These are phyloP conservation scores for Cheirogaleus medius DNA, from an alignment of 2,113 vertebrate genomes.

Conservation along the genomic window DNA sequence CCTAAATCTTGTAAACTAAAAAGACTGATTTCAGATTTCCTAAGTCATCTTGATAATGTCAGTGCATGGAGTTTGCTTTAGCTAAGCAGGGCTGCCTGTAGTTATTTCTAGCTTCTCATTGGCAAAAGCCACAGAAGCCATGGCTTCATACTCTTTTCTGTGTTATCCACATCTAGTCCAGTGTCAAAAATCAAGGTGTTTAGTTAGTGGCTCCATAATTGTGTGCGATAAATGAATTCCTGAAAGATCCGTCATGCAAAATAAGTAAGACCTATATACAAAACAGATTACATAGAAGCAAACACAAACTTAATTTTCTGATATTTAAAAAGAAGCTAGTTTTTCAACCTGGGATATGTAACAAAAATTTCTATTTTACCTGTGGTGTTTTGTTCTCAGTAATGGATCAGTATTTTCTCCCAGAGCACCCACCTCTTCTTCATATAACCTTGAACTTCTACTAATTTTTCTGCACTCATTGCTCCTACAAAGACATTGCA, in stretches of 20 bases:
- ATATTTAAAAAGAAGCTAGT: background rate
- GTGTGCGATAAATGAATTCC: background rate
- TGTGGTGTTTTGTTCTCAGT: constrained; percentile 40
- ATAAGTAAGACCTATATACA: background rate
- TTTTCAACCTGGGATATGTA: background rate
- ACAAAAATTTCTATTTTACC: constrained; percentile 38
- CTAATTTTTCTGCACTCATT: constrained; percentile 41
- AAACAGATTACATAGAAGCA: background rate
- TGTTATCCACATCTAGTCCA: background rate
- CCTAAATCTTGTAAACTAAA: background rate
- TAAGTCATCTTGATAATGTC: background rate
- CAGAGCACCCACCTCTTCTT: background rate
- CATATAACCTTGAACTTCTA: constrained; percentile 32
- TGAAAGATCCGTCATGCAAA: background rate
- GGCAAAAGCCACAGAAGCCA: background rate
- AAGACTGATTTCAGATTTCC: background rate
- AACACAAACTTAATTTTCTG: background rate
- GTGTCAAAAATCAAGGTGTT: background rate
- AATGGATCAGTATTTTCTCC: constrained; percentile 12
- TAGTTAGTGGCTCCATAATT: background rate
- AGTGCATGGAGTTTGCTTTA: background rate
- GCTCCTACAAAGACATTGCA: background rate
- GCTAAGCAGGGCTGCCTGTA: background rate
- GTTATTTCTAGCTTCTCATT: background rate
- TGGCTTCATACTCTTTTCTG: background rate